Evolutionary conservation across 1,140 invertebrate species (phyloP).

Genomic region (Drosophila funebris): DNA sequence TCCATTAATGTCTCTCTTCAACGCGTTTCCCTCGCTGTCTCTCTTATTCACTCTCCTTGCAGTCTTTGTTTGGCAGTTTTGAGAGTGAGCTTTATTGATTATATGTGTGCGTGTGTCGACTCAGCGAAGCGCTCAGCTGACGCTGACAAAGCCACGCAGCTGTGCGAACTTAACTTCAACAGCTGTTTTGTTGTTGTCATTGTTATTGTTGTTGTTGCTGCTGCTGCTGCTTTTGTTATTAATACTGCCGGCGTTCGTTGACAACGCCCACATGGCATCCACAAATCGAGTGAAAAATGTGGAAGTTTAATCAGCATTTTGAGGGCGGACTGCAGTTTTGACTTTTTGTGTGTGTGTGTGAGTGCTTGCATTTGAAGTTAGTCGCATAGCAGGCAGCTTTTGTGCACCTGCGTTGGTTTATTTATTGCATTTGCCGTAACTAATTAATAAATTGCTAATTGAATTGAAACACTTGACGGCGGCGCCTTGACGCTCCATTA

Average conservation of each 20-base stretch:
- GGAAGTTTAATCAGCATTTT: constrained; percentile 32
- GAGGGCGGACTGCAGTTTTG: constrained; percentile 39
- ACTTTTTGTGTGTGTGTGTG: neutral
- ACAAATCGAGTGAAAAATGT: neutral
- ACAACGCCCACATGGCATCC: constrained; percentile 69
- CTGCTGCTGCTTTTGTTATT: too few species aligned
- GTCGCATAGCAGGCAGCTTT: constrained; percentile 38
- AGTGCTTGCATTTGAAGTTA: neutral
- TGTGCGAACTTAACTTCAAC: constrained; percentile 46
- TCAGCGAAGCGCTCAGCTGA: constrained; percentile 35
- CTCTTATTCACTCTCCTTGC: neutral
- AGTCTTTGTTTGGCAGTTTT: constrained; percentile 62
- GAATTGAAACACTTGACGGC: constrained; percentile 60
- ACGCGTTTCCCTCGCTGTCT: neutral
- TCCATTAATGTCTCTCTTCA: constrained; percentile 37
- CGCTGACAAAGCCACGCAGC: constrained; percentile 33
- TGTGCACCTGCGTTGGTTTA: neutral
- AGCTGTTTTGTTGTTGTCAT: constrained; percentile 60
- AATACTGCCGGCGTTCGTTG: constrained; percentile 34
- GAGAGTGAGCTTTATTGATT: constrained; percentile 16
- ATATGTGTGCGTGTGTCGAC: constrained; percentile 18
- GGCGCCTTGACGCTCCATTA: constrained; percentile 76
- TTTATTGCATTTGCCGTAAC: constrained; percentile 2
- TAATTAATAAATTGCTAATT: constrained; percentile 75
- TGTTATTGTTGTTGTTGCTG: constrained; percentile 42